A percentile compares a stretch with the other conserved stretches of the same genome.
Evolutionary conservation across 2,113 vertebrate genomes (phyloP).

Genomic region (Ancistrus triradiatus): DNA sequence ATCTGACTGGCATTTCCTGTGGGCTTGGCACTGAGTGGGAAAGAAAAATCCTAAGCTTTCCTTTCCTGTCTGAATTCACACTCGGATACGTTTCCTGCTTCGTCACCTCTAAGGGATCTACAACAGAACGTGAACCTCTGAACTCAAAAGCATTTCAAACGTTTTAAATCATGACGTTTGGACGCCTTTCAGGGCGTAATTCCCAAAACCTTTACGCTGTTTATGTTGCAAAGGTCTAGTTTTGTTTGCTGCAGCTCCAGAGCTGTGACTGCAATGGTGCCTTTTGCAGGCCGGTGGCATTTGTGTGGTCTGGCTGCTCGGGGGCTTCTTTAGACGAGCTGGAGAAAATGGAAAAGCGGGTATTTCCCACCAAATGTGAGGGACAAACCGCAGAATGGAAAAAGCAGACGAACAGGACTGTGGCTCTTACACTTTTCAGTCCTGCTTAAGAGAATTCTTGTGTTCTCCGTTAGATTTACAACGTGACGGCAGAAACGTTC

Average conservation of each 20-base stretch:
- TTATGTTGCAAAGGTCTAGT: not conserved
- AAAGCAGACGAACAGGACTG: too few relatives aligned
- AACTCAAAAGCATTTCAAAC: slow-evolving; percentile 7
- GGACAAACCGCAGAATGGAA: not conserved
- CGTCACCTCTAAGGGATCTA: not conserved
- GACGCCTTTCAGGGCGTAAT: not conserved
- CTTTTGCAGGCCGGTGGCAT: slow-evolving; percentile 20
- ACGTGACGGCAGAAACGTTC: too few relatives aligned
- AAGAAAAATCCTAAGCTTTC: slow-evolving; percentile 23
- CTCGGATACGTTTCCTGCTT: slow-evolving; percentile 11
- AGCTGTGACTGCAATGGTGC: slow-evolving; percentile 17
- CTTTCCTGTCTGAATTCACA: slow-evolving; percentile 34
- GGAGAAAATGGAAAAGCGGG: slow-evolving; percentile 5
- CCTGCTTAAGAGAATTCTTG: too few relatives aligned
- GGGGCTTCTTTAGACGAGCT: slow-evolving; percentile 16
- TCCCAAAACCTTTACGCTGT: not conserved
- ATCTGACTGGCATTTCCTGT: slow-evolving; percentile 42
- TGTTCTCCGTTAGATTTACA: too few relatives aligned
- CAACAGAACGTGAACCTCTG: too few relatives aligned
- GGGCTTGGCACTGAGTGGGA: slow-evolving; percentile 26
- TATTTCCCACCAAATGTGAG: slow-evolving; percentile 2
- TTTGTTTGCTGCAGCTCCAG: slow-evolving; percentile 3
- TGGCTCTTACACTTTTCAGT: too few relatives aligned
- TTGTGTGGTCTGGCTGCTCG: slow-evolving; percentile 33
- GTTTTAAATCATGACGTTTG: not conserved